Evolutionary conservation across 1,140 invertebrate genomes (phyloP), one percentile per base, ranked within the genome.

Genomic region (Ceratosolen solmsi): DNA sequence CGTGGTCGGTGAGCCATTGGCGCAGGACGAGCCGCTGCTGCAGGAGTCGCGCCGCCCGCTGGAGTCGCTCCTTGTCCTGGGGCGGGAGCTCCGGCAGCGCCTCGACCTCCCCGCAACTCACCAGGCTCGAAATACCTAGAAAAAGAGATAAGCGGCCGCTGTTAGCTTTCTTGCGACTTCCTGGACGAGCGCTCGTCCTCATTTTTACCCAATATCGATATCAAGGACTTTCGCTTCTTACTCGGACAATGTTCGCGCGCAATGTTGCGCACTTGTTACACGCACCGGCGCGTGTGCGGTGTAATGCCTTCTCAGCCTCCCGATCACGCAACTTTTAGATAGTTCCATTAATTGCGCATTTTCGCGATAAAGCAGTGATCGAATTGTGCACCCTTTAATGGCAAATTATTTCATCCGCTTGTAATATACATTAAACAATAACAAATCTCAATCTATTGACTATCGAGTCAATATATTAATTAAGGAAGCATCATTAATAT

Each of bases 81-180:
- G 94, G 93, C 80, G 95, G 95, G 84, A 96, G 89, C 92, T 96
- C 94, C 33, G 95, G 95, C 84, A 96, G 90, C 71, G 94, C 93
- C 82, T 94, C 94, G 85, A 95, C 90, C 84, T 94, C 93, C 20
- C 93, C 95, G 86, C 95, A 96, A 85, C 94, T 95, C 30, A 95
- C 95, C 80, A 96, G 90, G 83, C 95, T 96, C 54, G 95, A 96
- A 85, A 97, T 96, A 83, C 96, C 96, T 97, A 89, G 22, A n/a
- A 51, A 72, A 33, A 46, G 33, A 46, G 25, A 49, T n/a, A n/a
- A n/a, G 36, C 13, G 17, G 5, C 2, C 58, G n/a, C n/a, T 8
- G 25, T 63, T 15, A 27, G 7, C 8, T n/a, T 25, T 8, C n/a
- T 13, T 9, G 60, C 1, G 13, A 1, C 8, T 20, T 11, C 13